Conservation (phyloP, 1,140 invertebrate species). For the Calliphora vicina region DNA sequence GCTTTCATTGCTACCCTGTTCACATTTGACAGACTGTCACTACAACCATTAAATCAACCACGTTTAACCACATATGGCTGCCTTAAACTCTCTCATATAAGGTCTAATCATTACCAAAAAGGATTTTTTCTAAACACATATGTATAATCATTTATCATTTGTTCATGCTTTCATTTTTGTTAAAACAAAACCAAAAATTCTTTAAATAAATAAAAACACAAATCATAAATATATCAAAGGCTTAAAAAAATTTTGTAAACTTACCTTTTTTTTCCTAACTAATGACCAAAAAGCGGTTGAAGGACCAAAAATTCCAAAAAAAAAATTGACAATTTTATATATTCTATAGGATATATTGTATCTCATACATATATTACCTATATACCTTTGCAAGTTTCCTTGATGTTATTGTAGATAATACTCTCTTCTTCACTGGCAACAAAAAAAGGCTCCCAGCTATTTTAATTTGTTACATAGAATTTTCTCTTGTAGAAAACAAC, state of each 20-base stretch:
- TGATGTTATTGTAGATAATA: not conserved
- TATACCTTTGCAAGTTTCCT: not conserved
- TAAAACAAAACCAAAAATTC: not conserved
- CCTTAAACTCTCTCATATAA: not conserved
- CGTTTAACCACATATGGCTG: not conserved
- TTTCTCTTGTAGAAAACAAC: not conserved
- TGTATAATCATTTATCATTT: slow-evolving; percentile 25
- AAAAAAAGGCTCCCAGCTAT: slow-evolving; percentile 4
- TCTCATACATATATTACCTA: not conserved
- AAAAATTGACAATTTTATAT: slow-evolving; percentile 5
- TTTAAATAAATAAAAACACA: not conserved
- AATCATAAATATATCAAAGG: slow-evolving; percentile 8
- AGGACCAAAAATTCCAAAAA: not conserved
- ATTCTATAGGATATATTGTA: not conserved
- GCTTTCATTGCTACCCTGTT: no score
- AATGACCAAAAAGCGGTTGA: not conserved
- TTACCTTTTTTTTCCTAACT: not conserved
- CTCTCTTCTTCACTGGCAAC: not conserved
- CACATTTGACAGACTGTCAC: no score
- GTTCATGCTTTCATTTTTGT: not conserved
- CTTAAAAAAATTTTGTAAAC: not conserved
- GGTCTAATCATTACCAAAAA: slow-evolving; percentile 3
- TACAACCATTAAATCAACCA: not conserved
- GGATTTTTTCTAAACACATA: not conserved
- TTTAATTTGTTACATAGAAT: slow-evolving; percentile 21